phyloP scores from a whole-genome alignment of 2,888 invertebrate species.

The Smittia aterrima region DNA sequence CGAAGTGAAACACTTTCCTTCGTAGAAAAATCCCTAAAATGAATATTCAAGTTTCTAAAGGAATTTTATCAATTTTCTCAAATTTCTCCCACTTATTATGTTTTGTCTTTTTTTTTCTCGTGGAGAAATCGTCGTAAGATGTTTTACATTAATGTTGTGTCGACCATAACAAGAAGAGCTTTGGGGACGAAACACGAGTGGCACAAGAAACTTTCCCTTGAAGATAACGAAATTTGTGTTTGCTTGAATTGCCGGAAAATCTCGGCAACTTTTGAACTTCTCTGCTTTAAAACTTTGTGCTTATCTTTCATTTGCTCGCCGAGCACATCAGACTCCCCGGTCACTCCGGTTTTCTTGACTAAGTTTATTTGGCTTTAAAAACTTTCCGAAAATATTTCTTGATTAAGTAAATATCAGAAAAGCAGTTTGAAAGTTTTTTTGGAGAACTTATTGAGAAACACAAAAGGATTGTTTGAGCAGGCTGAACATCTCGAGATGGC shows the following conservation, averaged over 20 bases:
- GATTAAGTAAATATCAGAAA: not conserved
- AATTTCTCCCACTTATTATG: not conserved
- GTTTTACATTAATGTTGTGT: constrained; percentile 20
- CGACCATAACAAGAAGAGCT: not conserved
- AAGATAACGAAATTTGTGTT: not conserved
- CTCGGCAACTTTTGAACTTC: constrained; percentile 8
- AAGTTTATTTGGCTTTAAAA: not conserved
- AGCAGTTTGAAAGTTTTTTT: too few species aligned
- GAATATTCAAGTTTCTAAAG: too few species aligned
- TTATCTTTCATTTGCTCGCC: not conserved
- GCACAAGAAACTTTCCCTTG: not conserved
- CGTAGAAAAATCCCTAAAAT: too few species aligned
- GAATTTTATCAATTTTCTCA: constrained; percentile 1
- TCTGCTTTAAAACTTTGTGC: constrained; percentile 2
- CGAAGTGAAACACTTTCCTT: too few species aligned
- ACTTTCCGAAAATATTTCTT: not conserved
- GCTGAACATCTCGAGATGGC: too few species aligned
- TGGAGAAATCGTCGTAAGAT: not conserved
- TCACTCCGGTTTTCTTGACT: not conserved
- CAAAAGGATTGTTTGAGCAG: too few species aligned
- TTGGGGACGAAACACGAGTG: not conserved
- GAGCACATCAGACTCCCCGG: not conserved
- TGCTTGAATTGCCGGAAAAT: not conserved
- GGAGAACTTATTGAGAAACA: too few species aligned
- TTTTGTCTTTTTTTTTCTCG: not conserved